Base-by-base conservation (phyloP, 2,113 vertebrate species). In the Cryptotis parvus region DNA sequence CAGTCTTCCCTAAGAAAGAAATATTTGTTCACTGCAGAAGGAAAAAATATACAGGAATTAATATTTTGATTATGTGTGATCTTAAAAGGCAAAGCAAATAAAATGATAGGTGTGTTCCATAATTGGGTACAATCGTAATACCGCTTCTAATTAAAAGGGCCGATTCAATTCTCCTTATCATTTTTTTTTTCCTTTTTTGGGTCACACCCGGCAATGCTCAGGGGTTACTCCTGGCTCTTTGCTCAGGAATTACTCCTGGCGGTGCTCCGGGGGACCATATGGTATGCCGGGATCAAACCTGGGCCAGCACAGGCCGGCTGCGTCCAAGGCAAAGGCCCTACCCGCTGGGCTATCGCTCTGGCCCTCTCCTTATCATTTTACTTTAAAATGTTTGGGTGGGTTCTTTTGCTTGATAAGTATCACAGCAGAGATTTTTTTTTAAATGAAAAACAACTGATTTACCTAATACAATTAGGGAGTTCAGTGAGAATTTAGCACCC, bases 11-110 rank as follows among this genome's bases (percentile, higher is more conserved):
- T 72, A 43, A 35, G 69, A 82, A 69, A 87, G 29, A 66, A 55
- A 41, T 43, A 9, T 39, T 74, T 78, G n/a, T 89, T 79, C 65
- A 15, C 33, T 87, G 33, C 83, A 10, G 49, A n/a, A 75, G 49
- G 52, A 79, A 77, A 81, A 92, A 92, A 76, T 31, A 65, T 45
- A 49, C 2, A 43, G 45, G 79, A 80, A 82, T 80, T 68, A 43
- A 65, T 20, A 75, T 49, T 90, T 85, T 83, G 66, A 41, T 33
- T 20, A 24, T 85, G 2, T 69, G 55, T 83, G 4, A 65, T 75
- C 65, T 43, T 61, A 84, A 31, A 72, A 86, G 24, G 9, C 12
- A 65, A 90, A 75, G 33, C 27, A 79, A 91, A 49, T 3, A 45
- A 41, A 58, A 26, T 37, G 33, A 75, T 77, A 35, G n/a, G 84